Evolutionary conservation across 2,888 invertebrate genomes (phyloP).

Genomic region (Dastarcus helophoroides): DNA sequence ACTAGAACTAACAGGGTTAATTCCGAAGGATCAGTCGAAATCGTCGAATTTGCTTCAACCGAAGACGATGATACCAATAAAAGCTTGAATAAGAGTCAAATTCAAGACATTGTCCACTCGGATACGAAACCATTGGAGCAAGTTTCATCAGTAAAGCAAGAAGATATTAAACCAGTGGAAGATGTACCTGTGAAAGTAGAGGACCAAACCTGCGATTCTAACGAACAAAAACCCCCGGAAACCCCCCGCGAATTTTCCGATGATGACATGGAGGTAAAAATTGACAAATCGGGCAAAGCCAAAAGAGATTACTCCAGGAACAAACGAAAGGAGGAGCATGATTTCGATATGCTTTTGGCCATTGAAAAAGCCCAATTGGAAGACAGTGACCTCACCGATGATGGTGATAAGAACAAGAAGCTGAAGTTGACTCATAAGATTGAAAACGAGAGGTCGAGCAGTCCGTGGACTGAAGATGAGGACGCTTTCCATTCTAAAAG

Average conservation of each 20-base stretch:
- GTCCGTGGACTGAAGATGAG: conserved; percentile 46
- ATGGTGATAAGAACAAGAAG: conserved; percentile 16
- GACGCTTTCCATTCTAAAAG: conserved; percentile 27
- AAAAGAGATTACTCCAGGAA: conserved; percentile 50
- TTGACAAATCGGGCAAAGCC: conserved; percentile 50
- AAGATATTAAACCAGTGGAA: conserved; percentile 14
- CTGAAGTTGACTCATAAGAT: conserved; percentile 36
- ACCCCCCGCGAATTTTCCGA: conserved; percentile 34
- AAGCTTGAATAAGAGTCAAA: conserved; percentile 30
- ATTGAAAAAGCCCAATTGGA: conserved; percentile 33
- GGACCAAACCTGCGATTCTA: conserved; percentile 6
- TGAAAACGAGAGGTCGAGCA: conserved; percentile 41
- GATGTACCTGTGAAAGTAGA: conserved; percentile 15
- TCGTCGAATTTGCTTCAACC: conserved; percentile 35
- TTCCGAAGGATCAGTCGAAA: conserved; percentile 30
- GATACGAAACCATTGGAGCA: conserved; percentile 22
- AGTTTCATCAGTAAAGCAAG: conserved; percentile 10
- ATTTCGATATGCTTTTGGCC: conserved; percentile 32
- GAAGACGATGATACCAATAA: conserved; percentile 34
- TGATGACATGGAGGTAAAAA: conserved; percentile 50
- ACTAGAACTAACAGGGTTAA: conserved; percentile 13
- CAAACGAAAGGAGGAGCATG: conserved; percentile 40
- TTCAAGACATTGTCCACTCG: conserved; percentile 30
- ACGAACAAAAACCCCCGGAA: conserved; percentile 9
- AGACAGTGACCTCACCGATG: conserved; percentile 26